Evolutionary conservation across 2,113 vertebrate genomes (phyloP).

Genomic region (Charadrius vociferus): DNA sequence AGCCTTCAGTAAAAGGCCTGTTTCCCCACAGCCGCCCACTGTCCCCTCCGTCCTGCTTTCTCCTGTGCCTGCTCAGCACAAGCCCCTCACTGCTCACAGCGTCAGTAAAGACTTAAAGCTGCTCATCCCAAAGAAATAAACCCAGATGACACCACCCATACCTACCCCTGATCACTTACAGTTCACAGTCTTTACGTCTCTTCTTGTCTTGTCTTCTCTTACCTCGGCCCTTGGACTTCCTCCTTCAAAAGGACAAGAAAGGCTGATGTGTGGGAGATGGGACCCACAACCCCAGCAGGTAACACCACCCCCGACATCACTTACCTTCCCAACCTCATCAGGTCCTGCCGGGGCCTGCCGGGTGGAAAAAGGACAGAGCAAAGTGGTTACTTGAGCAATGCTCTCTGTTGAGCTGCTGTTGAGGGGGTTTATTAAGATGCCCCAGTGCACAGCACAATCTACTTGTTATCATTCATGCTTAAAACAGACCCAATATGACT

Average conservation of each 20-base stretch:
- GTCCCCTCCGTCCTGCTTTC: neutral
- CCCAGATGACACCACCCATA: neutral
- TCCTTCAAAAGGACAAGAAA: slow-evolving; percentile 70
- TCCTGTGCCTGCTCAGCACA: neutral
- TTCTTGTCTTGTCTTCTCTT: slow-evolving; percentile 79
- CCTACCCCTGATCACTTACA: slow-evolving; percentile 69
- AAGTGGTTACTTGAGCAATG: neutral
- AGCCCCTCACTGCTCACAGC: neutral
- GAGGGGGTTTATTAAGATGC: neutral
- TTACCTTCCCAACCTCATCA: slow-evolving; percentile 72
- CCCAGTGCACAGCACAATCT: neutral
- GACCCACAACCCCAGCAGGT: neutral
- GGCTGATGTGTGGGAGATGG: neutral
- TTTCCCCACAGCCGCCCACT: neutral
- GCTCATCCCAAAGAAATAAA: neutral
- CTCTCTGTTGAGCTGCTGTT: neutral
- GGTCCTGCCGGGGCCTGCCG: slow-evolving; percentile 64
- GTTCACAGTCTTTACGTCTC: slow-evolving; percentile 75
- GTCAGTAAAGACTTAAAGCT: neutral
- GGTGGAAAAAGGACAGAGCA: neutral
- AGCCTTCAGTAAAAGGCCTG: neutral
- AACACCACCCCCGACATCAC: neutral
- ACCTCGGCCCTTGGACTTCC: slow-evolving; percentile 72
- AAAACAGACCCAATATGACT: neutral
- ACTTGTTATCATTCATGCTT: neutral